phyloP scores from a whole-genome alignment of 2,797 vertebrate genomes.

The Silurus aristotelis region DNA sequence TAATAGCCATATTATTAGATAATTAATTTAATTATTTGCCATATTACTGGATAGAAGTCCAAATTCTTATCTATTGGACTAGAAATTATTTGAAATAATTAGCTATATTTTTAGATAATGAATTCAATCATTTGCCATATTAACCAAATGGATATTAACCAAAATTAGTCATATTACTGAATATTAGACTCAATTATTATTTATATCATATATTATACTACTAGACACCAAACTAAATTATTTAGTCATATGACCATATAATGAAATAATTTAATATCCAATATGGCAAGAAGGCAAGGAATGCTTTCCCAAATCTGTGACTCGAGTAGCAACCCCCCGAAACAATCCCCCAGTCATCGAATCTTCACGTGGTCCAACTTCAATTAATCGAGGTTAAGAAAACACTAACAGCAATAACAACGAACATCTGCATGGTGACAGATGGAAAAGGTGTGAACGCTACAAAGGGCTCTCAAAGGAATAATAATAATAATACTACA shows the following conservation, averaged over 20 bases:
- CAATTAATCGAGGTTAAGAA: slow-evolving; percentile 47
- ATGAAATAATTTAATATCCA: not conserved
- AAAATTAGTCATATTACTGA: not conserved
- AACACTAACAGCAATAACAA: slow-evolving; percentile 46
- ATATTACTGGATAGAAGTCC: not conserved
- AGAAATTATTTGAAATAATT: too few relatives aligned
- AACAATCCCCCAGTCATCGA: not conserved
- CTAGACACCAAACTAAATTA: not conserved
- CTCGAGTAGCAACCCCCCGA: not conserved
- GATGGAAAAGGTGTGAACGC: not conserved
- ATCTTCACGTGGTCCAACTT: slow-evolving; percentile 31
- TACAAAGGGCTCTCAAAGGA: slow-evolving; percentile 42
- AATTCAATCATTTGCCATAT: too few relatives aligned
- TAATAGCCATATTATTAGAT: not conserved
- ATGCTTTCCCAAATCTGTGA: not conserved
- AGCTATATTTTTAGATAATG: too few relatives aligned
- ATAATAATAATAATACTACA: slow-evolving; percentile 55
- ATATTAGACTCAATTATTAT: not conserved
- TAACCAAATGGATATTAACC: not conserved
- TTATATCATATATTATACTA: not conserved
- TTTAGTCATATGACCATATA: not conserved
- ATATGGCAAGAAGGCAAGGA: not conserved
- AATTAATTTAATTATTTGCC: too few relatives aligned
- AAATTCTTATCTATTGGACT: too few relatives aligned
- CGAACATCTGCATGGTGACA: slow-evolving; percentile 38